These are phyloP conservation scores for Tolmerus cingulatus DNA, from an alignment of 2,888 invertebrate genomes.

Conservation along the genomic window DNA sequence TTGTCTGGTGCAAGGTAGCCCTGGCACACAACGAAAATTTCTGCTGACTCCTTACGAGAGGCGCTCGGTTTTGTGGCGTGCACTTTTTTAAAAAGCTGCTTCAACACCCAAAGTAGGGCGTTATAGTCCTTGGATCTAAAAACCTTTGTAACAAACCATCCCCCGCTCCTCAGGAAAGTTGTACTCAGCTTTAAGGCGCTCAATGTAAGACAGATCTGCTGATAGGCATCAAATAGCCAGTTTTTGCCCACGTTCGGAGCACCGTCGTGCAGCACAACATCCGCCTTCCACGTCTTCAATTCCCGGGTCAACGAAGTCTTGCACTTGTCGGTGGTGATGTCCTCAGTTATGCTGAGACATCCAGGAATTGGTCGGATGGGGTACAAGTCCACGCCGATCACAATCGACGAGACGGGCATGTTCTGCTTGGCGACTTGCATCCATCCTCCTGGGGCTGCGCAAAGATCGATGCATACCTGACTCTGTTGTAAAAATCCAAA, in stretches of 20 bases:
- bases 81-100: conserved; percentile 95
- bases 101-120: conserved; percentile 91
- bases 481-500: conserved; percentile 96
- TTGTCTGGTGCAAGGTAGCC: conserved; percentile 90
- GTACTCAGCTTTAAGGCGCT: conserved; percentile 92
- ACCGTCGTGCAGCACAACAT: conserved; percentile 95
- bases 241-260: conserved; percentile 97
- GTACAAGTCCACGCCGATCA: conserved; percentile 95
- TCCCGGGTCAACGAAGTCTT: conserved; percentile 80
- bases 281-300: conserved; percentile 95
- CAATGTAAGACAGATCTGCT: conserved; percentile 90
- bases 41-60: conserved; percentile 97
- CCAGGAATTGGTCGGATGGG: conserved; percentile 92
- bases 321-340: conserved; percentile 97
- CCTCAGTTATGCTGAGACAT: conserved; percentile 88
- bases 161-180: conserved; percentile 86
- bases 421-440: conserved; percentile 98
- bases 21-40: conserved; percentile 98
- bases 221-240: conserved; percentile 97
- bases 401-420: conserved; percentile 95
- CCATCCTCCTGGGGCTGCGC: conserved; percentile 99
- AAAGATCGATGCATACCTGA: conserved; percentile 95
- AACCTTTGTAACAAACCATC: conserved; percentile 98
- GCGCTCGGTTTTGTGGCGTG: conserved; percentile 99
- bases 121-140: conserved; percentile 98